These are phyloP conservation scores for Poeciliopsis retropinna DNA, from an alignment of 2,113 vertebrate species.

Conservation along the genomic window DNA sequence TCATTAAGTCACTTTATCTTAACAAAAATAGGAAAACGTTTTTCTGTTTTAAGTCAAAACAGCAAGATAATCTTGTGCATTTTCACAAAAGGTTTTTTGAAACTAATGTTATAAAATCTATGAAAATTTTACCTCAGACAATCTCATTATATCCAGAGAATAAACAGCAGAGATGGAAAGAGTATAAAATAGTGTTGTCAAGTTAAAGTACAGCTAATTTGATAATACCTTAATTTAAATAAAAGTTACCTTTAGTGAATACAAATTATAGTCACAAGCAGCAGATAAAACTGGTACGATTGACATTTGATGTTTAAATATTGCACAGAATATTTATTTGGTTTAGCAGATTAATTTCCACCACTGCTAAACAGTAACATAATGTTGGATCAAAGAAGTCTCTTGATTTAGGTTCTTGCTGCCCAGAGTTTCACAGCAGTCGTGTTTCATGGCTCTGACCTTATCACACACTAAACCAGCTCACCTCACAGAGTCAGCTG, in stretches of 20 bases:
- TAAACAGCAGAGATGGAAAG: too few species aligned
- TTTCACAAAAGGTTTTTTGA: neutral
- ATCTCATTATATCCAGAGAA: neutral
- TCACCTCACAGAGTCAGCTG: conserved; percentile 49
- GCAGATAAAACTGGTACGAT: too few species aligned
- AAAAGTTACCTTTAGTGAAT: too few species aligned
- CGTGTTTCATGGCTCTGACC: conserved; percentile 64
- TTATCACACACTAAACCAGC: conserved; percentile 57
- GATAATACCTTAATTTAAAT: too few species aligned
- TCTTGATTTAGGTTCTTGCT: conserved; percentile 32
- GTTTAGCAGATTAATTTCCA: too few species aligned
- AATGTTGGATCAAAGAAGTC: neutral
- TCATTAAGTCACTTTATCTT: neutral
- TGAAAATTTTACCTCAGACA: neutral
- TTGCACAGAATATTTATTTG: too few species aligned
- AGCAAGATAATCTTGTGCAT: neutral
- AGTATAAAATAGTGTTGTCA: too few species aligned
- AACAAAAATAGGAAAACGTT: neutral
- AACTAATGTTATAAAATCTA: neutral
- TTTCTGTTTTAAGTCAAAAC: neutral
- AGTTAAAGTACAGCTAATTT: too few species aligned
- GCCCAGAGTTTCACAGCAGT: conserved; percentile 42
- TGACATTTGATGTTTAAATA: too few species aligned
- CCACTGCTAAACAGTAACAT: neutral
- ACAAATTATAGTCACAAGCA: too few species aligned